Evolutionary conservation across 2,888 invertebrate species (phyloP).

Genomic region (Galerucella pusilla): DNA sequence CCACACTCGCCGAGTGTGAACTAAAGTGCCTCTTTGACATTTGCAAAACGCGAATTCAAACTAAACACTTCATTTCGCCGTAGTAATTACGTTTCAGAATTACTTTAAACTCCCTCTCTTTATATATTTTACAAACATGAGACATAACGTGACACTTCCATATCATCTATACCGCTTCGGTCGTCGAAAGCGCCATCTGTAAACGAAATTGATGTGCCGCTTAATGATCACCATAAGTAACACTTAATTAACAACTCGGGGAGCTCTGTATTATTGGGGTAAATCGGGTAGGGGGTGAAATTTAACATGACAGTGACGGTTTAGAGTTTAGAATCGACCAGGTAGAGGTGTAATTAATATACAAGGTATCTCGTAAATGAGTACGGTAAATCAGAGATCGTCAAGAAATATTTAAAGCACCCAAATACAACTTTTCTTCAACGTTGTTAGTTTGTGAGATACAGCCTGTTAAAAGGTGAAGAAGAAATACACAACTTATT

Average conservation of each 20-base stretch:
- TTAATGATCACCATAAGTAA: slow-evolving; percentile 56
- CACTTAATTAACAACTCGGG: slow-evolving; percentile 62
- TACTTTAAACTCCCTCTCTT: not conserved
- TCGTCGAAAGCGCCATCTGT: slow-evolving; percentile 45
- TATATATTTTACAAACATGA: not conserved
- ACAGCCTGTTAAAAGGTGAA: no score
- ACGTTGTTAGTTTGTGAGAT: no score
- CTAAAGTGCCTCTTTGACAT: not conserved
- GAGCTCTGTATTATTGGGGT: slow-evolving; percentile 51
- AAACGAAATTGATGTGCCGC: slow-evolving; percentile 43
- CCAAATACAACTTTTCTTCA: no score
- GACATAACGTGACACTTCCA: slow-evolving; percentile 41
- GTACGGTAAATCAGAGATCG: no score
- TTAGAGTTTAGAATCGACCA: not conserved
- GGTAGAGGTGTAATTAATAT: not conserved
- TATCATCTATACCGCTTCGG: slow-evolving; percentile 32
- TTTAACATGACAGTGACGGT: slow-evolving; percentile 1
- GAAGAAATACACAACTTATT: no score
- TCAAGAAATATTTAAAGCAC: no score
- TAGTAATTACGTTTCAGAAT: not conserved
- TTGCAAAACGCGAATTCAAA: not conserved
- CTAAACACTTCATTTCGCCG: not conserved
- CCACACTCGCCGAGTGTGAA: not conserved
- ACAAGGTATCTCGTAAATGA: not conserved
- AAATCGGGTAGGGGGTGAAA: slow-evolving; percentile 33